These are phyloP conservation scores for Oreochromis aureus DNA, from an alignment of 2,113 vertebrate genomes.

Conservation along the genomic window DNA sequence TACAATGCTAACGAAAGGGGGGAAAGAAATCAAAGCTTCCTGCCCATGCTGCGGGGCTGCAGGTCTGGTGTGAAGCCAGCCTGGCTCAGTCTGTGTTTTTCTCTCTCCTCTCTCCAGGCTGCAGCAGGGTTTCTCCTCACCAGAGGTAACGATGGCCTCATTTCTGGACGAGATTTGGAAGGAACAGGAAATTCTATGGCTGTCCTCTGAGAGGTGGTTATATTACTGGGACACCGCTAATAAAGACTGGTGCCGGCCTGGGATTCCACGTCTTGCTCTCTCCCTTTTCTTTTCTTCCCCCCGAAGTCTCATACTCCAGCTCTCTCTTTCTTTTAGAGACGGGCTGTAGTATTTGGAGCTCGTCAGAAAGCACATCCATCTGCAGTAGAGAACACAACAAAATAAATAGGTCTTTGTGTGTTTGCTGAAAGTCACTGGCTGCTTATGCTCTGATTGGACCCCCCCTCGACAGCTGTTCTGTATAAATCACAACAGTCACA, in stretches of 20 bases:
- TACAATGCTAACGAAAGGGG: not conserved
- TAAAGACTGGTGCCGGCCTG: conserved; percentile 58
- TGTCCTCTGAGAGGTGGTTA: conserved; percentile 60
- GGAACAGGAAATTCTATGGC: conserved; percentile 59
- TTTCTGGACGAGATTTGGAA: conserved; percentile 53
- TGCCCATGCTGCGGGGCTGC: not conserved
- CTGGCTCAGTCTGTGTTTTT: conserved; percentile 21
- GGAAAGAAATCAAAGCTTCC: not conserved
- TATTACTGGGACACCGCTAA: conserved; percentile 62
- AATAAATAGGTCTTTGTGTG: conserved; percentile 33
- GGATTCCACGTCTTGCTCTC: conserved; percentile 28
- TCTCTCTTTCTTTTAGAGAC: not conserved
- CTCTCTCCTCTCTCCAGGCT: not conserved
- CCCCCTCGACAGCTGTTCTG: conserved; percentile 44
- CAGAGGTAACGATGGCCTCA: conserved; percentile 48
- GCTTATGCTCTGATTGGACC: not conserved
- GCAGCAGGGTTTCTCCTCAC: conserved; percentile 21
- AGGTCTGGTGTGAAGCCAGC: conserved; percentile 21
- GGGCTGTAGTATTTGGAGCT: not conserved
- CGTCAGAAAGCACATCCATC: conserved; percentile 3
- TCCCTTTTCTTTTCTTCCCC: not conserved
- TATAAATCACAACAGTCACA: conserved; percentile 50
- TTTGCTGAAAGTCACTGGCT: conserved; percentile 10
- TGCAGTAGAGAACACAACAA: not conserved
- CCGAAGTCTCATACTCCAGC: conserved; percentile 4